Evolutionary conservation across 1,140 invertebrate species (phyloP).

Genomic region (Oscheius sp.): DNA sequence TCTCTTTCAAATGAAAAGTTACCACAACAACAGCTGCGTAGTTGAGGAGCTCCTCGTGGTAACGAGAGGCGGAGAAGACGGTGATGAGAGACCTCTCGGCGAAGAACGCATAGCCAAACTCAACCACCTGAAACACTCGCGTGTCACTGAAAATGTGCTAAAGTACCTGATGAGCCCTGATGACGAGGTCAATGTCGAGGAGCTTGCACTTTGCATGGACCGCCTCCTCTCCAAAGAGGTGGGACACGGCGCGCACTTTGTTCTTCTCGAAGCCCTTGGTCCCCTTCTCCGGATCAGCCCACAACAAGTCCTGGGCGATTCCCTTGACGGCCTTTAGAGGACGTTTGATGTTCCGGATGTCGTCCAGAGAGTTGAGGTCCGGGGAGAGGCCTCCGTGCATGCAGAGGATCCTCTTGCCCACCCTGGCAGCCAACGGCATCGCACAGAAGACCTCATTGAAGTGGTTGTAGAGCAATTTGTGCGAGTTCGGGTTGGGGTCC

Average conservation of each 20-base stretch:
- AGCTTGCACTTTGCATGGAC: constrained; percentile 42
- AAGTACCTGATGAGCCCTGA: constrained; percentile 44
- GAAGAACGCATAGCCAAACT: constrained; percentile 68
- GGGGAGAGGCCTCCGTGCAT: constrained; percentile 66
- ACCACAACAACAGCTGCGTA: constrained; percentile 45
- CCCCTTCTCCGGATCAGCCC: constrained; percentile 48
- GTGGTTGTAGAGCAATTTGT: constrained; percentile 62
- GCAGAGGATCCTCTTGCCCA: constrained; percentile 46
- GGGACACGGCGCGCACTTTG: constrained; percentile 71
- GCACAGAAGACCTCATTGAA: constrained; percentile 51
- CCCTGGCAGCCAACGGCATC: constrained; percentile 51
- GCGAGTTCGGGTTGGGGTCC: neutral
- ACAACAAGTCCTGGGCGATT: constrained; percentile 44
- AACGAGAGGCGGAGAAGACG: constrained; percentile 45
- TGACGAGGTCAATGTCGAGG: constrained; percentile 51
- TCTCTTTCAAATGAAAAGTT: neutral
- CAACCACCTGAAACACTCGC: constrained; percentile 64
- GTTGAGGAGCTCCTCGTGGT: constrained; percentile 46
- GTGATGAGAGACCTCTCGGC: constrained; percentile 32
- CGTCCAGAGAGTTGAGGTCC: constrained; percentile 68
- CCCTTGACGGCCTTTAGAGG: constrained; percentile 21
- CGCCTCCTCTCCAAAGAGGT: constrained; percentile 49
- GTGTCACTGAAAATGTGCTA: neutral
- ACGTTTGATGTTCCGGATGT: constrained; percentile 46
- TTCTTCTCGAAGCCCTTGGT: constrained; percentile 49